Percentiles rank a stretch among this genome's conserved stretches.
Evolutionary conservation across 2,113 vertebrate species (phyloP).

Genomic region (Chelonoidis abingdonii): DNA sequence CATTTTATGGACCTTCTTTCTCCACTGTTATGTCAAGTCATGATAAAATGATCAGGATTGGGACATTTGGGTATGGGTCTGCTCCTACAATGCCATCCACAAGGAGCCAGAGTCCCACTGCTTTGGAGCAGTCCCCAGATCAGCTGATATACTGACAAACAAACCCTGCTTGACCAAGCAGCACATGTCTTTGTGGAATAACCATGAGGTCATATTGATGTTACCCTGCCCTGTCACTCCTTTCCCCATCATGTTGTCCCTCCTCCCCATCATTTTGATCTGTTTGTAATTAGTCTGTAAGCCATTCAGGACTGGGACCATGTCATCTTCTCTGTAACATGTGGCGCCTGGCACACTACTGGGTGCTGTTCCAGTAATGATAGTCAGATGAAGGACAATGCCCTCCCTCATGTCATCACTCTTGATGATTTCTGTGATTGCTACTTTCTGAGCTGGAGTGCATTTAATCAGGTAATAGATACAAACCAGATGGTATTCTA

Average conservation of each 20-base stretch:
- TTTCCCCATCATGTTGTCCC: background rate
- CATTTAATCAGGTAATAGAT: slow-evolving; percentile 14
- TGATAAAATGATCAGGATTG: background rate
- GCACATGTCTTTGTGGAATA: slow-evolving; percentile 15
- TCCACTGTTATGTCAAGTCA: background rate
- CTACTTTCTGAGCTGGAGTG: background rate
- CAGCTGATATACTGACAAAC: background rate
- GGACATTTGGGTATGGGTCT: background rate
- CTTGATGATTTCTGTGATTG: background rate
- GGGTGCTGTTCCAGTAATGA: background rate
- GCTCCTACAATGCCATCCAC: background rate
- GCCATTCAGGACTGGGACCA: slow-evolving; percentile 20
- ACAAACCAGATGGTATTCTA: slow-evolving; percentile 11
- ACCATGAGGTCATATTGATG: slow-evolving; percentile 30
- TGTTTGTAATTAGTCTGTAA: slow-evolving; percentile 36
- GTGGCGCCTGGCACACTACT: slow-evolving; percentile 20
- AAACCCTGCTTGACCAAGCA: slow-evolving; percentile 24
- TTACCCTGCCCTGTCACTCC: background rate
- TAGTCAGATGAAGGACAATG: background rate
- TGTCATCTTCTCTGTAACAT: slow-evolving; percentile 16
- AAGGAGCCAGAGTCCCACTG: slow-evolving; percentile 1
- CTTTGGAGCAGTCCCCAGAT: background rate
- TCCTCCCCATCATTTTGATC: slow-evolving; percentile 5
- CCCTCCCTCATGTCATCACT: slow-evolving; percentile 14
- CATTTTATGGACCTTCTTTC: background rate